A percentile compares a stretch with the other conserved stretches of the same genome.
Evolutionary conservation across 1,140 invertebrate genomes (phyloP).

Genomic region (Uloborus diversus): DNA sequence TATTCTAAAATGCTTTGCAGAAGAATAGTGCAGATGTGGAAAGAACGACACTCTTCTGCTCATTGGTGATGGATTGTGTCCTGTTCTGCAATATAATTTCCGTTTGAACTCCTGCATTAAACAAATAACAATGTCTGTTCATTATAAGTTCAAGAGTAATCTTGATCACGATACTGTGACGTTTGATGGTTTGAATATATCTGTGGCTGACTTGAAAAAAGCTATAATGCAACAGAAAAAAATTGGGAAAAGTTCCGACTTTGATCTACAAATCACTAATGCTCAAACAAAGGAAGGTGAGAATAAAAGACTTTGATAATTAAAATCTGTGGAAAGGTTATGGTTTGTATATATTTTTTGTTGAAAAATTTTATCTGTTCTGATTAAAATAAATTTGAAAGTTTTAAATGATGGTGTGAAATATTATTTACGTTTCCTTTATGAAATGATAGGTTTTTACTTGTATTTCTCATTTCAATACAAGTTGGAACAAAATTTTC

Average conservation of each 20-base stretch:
- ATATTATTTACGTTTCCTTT: constrained; percentile 10
- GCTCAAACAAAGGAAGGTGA: constrained; percentile 97
- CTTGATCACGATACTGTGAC: constrained; percentile 94
- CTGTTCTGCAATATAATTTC: too few relatives aligned
- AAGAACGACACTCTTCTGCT: too few relatives aligned
- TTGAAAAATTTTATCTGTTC: not conserved
- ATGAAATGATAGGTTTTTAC: too few relatives aligned
- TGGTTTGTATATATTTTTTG: not conserved
- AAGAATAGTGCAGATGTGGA: too few relatives aligned
- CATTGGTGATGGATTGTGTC: too few relatives aligned
- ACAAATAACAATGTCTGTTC: constrained; percentile 88
- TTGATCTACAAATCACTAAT: constrained; percentile 96
- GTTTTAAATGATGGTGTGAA: too few relatives aligned
- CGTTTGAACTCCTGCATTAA: too few relatives aligned
- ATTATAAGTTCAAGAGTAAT: constrained; percentile 98
- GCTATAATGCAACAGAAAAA: constrained; percentile 94
- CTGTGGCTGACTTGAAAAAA: constrained; percentile 92
- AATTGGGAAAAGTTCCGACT: constrained; percentile 91
- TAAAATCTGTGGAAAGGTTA: not conserved
- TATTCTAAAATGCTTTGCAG: too few relatives aligned
- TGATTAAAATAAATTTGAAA: not conserved
- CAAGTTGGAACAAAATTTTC: too few relatives aligned
- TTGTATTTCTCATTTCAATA: too few relatives aligned
- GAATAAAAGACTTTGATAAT: constrained; percentile 51
- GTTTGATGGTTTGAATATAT: constrained; percentile 96